These are phyloP conservation scores for Agrochola lota DNA, from an alignment of 2,888 invertebrate species.

Conservation along the genomic window DNA sequence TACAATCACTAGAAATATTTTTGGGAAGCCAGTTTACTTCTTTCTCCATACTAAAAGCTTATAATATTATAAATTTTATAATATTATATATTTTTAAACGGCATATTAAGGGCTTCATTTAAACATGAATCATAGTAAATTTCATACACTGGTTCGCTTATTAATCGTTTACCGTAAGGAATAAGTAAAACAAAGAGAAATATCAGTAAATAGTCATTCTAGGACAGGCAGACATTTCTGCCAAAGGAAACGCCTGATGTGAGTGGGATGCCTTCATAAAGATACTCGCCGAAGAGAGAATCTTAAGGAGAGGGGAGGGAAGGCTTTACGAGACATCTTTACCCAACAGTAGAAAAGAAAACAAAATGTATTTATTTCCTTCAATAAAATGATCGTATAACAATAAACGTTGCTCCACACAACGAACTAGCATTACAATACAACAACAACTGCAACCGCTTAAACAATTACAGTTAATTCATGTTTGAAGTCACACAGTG, in stretches of 20 bases:
- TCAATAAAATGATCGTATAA: background rate
- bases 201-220: background rate
- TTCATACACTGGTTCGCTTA: no score
- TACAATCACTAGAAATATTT: background rate
- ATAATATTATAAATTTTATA: no score
- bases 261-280: background rate
- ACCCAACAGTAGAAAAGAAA: background rate
- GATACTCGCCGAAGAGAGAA: background rate
- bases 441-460: conserved; percentile 54
- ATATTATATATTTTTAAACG: no score
- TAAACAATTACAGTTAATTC: conserved; percentile 66
- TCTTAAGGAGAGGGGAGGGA: no score
- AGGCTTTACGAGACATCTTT: background rate
- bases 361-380: background rate
- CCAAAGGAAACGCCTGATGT: background rate
- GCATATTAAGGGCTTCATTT: background rate
- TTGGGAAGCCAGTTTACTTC: background rate
- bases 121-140: background rate
- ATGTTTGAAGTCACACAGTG: conserved; percentile 59
- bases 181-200: background rate
- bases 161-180: background rate
- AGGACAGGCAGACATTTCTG: no score
- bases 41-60: background rate
- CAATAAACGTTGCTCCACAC: conserved; percentile 9
- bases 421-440: conserved; percentile 43